Conservation (phyloP, 2,113 vertebrate species). For the Nothocercus julius region DNA sequence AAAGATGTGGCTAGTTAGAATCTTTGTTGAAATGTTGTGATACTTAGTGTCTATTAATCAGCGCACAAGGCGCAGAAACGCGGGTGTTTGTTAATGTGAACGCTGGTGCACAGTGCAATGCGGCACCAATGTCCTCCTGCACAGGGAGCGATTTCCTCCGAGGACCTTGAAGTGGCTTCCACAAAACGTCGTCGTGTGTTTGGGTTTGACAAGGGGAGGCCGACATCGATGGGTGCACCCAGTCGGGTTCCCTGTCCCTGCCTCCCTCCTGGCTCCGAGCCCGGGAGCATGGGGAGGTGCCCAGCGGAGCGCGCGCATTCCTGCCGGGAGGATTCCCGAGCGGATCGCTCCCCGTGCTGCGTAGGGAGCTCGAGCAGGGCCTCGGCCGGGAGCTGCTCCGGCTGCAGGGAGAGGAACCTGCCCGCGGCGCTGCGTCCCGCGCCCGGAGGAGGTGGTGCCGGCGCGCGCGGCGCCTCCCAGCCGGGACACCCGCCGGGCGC, state of each 20-base stretch:
- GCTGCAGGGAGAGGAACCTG: too few relatives aligned
- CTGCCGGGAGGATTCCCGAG: not conserved
- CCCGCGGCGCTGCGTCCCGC: too few relatives aligned
- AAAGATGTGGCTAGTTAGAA: not conserved
- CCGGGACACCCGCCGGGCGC: too few relatives aligned
- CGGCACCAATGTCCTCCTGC: accelerated
- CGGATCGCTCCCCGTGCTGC: not conserved
- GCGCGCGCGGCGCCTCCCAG: too few relatives aligned
- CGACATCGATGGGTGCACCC: too few relatives aligned
- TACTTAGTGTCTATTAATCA: accelerated
- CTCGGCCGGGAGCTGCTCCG: not conserved
- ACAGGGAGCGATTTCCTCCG: accelerated
- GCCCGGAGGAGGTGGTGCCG: too few relatives aligned
- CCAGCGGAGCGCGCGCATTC: too few relatives aligned
- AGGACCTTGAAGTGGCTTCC: not conserved
- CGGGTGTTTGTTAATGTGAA: accelerated
- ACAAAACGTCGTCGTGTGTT: accelerated
- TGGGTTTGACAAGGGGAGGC: accelerated
- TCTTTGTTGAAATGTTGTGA: not conserved
- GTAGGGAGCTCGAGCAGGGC: not conserved
- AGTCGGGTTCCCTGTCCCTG: not conserved
- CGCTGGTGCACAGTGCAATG: accelerated
- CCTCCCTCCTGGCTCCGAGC: not conserved
- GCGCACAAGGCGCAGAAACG: accelerated
- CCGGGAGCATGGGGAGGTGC: not conserved